Evolutionary conservation across 2,113 vertebrate species (phyloP).

Genomic region (Xiphophorus maculatus): DNA sequence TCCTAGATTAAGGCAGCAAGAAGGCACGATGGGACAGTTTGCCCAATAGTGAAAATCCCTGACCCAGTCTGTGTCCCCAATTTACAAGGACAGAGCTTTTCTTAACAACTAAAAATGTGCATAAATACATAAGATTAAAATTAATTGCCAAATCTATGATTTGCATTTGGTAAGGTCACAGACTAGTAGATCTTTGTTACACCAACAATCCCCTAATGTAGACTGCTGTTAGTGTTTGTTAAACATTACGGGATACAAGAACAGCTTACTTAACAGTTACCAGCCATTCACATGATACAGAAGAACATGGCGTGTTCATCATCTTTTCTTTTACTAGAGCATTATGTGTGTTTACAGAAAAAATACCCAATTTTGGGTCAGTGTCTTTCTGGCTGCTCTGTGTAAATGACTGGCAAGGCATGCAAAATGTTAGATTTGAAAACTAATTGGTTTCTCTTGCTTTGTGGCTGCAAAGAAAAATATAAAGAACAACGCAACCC

Average conservation of each 20-base stretch:
- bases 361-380: too few species aligned
- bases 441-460: too few species aligned
- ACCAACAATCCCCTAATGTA: not conserved
- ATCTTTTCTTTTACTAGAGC: too few species aligned
- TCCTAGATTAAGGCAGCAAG: conserved; percentile 34
- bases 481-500: too few species aligned
- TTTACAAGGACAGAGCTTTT: conserved; percentile 5
- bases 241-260: not conserved
- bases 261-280: not conserved
- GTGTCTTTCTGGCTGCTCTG: too few species aligned
- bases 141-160: not conserved
- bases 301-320: not conserved
- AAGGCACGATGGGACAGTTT: conserved; percentile 11
- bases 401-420: too few species aligned
- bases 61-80: conserved; percentile 8
- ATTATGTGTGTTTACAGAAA: too few species aligned
- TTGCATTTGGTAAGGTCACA: not conserved
- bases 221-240: not conserved
- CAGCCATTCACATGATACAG: not conserved
- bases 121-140: not conserved
- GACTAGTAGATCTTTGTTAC: not conserved
- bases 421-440: too few species aligned
- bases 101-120: not conserved
- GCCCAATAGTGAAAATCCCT: conserved; percentile 13
- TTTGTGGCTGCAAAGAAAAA: too few species aligned